These are phyloP conservation scores for Parotocinclus haroldoi DNA, from an alignment of 2,797 vertebrate genomes.

Conservation along the genomic window DNA sequence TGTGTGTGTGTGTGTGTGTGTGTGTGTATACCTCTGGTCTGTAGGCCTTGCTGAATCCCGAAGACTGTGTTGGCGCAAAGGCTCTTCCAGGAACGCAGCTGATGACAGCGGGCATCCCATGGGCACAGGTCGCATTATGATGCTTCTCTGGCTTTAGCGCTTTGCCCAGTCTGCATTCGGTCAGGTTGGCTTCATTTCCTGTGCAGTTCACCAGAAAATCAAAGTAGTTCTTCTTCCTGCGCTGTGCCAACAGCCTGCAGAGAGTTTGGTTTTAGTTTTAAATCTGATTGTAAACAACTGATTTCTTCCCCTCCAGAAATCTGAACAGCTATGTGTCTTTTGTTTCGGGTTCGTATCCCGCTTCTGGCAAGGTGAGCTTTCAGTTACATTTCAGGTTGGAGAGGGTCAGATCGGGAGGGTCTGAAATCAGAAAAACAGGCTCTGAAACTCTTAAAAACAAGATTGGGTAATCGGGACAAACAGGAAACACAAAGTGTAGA, in stretches of 20 bases:
- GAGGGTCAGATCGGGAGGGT: too few relatives aligned
- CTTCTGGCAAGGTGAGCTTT: too few relatives aligned
- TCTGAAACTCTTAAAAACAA: too few relatives aligned
- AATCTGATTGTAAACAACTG: too few relatives aligned
- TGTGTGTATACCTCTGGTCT: constrained; percentile 78
- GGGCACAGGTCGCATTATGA: constrained; percentile 73
- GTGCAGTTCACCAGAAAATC: constrained; percentile 84
- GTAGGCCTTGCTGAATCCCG: constrained; percentile 88
- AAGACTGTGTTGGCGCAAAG: constrained; percentile 79
- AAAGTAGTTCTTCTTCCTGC: constrained; percentile 88
- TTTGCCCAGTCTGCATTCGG: constrained; percentile 79
- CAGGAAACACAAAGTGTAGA: too few relatives aligned
- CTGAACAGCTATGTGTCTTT: too few relatives aligned
- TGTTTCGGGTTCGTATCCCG: too few relatives aligned
- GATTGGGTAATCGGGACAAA: too few relatives aligned
- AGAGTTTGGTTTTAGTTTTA: not conserved
- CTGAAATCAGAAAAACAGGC: too few relatives aligned
- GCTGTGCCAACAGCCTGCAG: constrained; percentile 76
- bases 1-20: too few relatives aligned
- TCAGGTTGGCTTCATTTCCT: constrained; percentile 83
- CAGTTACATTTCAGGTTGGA: too few relatives aligned
- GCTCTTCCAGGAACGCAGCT: constrained; percentile 87
- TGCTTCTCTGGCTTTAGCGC: constrained; percentile 51
- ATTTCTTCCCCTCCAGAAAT: too few relatives aligned
- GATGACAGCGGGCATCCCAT: constrained; percentile 82